phyloP scores from a whole-genome alignment of 2,113 vertebrate genomes.

The Leptobrachium leishanense region DNA sequence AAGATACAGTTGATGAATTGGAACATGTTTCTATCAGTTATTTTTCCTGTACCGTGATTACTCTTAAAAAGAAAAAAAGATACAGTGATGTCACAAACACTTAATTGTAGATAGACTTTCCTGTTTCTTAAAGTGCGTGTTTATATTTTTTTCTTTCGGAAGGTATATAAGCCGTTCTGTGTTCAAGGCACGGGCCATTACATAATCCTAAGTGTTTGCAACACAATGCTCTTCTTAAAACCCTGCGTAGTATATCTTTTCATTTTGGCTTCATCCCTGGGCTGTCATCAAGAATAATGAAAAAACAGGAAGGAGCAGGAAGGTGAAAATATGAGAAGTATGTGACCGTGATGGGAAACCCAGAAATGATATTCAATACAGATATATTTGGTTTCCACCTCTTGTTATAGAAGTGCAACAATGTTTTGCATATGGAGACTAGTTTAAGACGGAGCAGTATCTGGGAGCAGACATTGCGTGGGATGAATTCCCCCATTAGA shows the following conservation, averaged over 20 bases:
- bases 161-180: no score
- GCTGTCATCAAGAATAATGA: slow-evolving; percentile 14
- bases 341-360: slow-evolving; percentile 33
- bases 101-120: no score
- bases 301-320: slow-evolving; percentile 36
- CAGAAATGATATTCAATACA: slow-evolving; percentile 38
- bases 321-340: slow-evolving; percentile 42
- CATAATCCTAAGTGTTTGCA: not conserved
- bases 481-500: not conserved
- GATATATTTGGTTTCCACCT: slow-evolving; percentile 21
- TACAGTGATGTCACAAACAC: no score
- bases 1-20: no score
- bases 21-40: no score
- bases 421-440: not conserved
- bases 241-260: not conserved
- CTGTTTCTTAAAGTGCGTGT: no score
- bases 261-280: slow-evolving; percentile 9
- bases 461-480: not conserved
- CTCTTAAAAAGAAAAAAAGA: no score
- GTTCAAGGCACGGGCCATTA: not conserved
- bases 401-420: slow-evolving; percentile 9
- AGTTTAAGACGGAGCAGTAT: not conserved
- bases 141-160: no score
- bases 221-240: not conserved
- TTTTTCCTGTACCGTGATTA: no score